Percentiles rank a stretch among this genome's conserved stretches.
Evolutionary conservation across 1,140 invertebrate genomes (phyloP).

Genomic region (Choristoneura fumiferana): DNA sequence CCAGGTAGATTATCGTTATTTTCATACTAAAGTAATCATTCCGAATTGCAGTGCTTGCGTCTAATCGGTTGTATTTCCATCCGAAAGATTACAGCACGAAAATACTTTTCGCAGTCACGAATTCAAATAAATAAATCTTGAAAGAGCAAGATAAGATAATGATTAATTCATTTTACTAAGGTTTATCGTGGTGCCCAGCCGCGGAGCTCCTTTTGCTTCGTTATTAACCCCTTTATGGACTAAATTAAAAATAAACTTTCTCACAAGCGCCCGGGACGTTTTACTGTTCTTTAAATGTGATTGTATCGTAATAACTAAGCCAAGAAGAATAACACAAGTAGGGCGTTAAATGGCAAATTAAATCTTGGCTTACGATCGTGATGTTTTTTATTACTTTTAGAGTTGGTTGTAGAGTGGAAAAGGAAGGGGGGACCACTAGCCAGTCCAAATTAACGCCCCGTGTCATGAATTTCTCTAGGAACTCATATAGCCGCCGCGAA

Average conservation of each 20-base stretch:
- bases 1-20: background rate
- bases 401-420: no score
- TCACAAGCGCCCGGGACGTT: background rate
- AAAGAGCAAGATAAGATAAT: constrained; percentile 3
- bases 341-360: background rate
- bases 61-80: no score
- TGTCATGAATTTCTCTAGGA: constrained; percentile 58
- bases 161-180: constrained; percentile 1
- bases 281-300: constrained; percentile 19
- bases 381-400: background rate
- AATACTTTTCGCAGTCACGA: background rate
- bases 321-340: no score
- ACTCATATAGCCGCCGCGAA: constrained; percentile 49
- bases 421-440: constrained; percentile 5
- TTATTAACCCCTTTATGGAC: background rate
- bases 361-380: background rate
- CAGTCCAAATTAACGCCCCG: constrained; percentile 51
- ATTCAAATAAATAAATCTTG: constrained; percentile 2
- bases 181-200: background rate
- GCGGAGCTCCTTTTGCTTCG: background rate
- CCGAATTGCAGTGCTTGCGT: no score
- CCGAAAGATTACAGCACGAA: background rate
- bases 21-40: no score
- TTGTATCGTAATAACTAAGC: constrained; percentile 4
- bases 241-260: constrained; percentile 7